Conservation (phyloP, 1,140 invertebrate genomes). For the Choristoneura fumiferana region DNA sequence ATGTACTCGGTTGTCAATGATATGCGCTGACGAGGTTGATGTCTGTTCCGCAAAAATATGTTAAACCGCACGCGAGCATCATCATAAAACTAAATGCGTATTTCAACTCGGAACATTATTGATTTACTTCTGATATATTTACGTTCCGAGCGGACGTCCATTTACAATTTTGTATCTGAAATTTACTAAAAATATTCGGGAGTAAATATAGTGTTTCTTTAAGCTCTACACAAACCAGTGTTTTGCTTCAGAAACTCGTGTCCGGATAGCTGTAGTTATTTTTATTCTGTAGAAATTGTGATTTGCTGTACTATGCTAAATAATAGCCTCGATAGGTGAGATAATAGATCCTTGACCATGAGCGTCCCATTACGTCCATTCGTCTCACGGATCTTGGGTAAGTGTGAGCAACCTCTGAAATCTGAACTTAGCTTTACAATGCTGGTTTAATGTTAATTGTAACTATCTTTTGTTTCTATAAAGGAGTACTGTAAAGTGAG, state of each 20-base stretch:
- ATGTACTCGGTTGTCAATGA: not conserved
- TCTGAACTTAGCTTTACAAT: not conserved
- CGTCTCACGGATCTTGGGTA: constrained; percentile 35
- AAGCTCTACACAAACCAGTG: constrained; percentile 19
- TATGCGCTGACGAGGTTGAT: not conserved
- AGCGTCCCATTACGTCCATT: constrained; percentile 22
- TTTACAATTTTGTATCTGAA: constrained; percentile 50
- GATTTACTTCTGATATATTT: constrained; percentile 69
- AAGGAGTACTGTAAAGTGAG: constrained; percentile 3
- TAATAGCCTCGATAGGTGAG: not conserved
- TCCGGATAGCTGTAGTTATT: constrained; percentile 28
- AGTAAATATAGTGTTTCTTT: constrained; percentile 35
- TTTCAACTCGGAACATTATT: constrained; percentile 49
- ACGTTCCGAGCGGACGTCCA: constrained; percentile 58
- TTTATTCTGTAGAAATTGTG: constrained; percentile 11
- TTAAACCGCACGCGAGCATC: constrained; percentile 52
- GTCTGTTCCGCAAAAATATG: constrained; percentile 49
- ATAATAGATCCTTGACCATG: constrained; percentile 25
- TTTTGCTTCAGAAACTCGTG: constrained; percentile 2
- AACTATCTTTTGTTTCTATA: constrained; percentile 1
- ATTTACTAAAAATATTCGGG: constrained; percentile 41
- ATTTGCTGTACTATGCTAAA: not conserved
- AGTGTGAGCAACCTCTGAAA: constrained; percentile 19
- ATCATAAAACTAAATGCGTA: constrained; percentile 68
- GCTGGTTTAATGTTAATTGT: not conserved